Percentiles rank a stretch among this genome's conserved stretches.
phyloP scores from a whole-genome alignment of 1,140 invertebrate genomes.

The Himalopsyche phryganea region DNA sequence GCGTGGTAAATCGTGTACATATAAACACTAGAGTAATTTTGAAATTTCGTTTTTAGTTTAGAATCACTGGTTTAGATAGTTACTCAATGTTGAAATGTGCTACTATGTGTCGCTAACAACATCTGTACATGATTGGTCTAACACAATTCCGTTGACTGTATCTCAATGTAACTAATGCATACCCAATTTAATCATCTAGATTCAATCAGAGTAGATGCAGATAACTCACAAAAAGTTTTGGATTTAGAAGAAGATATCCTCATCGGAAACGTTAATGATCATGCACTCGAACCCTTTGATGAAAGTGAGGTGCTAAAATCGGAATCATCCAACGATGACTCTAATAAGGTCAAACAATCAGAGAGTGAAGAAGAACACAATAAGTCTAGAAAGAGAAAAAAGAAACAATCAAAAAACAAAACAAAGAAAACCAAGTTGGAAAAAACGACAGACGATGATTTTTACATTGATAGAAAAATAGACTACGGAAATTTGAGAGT shows the following conservation, averaged over 20 bases:
- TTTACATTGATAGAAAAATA: slow-evolving; percentile 22
- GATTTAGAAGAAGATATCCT: slow-evolving; percentile 1
- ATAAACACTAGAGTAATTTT: too few relatives aligned
- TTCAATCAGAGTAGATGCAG: too few relatives aligned
- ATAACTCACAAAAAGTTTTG: background rate
- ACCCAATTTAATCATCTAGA: too few relatives aligned
- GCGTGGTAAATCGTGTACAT: too few relatives aligned
- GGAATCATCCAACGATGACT: background rate
- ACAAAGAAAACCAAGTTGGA: background rate
- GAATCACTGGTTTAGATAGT: too few relatives aligned
- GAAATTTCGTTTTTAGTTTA: too few relatives aligned
- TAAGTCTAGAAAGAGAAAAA: background rate
- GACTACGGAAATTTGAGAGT: slow-evolving; percentile 30
- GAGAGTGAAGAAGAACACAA: background rate
- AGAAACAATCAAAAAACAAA: background rate
- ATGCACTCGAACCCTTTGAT: background rate
- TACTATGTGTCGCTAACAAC: too few relatives aligned
- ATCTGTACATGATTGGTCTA: too few relatives aligned
- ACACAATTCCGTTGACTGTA: too few relatives aligned
- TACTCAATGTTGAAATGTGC: too few relatives aligned
- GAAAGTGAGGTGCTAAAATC: background rate
- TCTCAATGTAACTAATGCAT: too few relatives aligned
- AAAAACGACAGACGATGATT: slow-evolving; percentile 12
- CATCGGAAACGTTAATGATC: background rate
- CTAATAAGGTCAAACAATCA: background rate